These are phyloP conservation scores for Argyresthia goedartella DNA, from an alignment of 2,888 invertebrate species.

Conservation along the genomic window DNA sequence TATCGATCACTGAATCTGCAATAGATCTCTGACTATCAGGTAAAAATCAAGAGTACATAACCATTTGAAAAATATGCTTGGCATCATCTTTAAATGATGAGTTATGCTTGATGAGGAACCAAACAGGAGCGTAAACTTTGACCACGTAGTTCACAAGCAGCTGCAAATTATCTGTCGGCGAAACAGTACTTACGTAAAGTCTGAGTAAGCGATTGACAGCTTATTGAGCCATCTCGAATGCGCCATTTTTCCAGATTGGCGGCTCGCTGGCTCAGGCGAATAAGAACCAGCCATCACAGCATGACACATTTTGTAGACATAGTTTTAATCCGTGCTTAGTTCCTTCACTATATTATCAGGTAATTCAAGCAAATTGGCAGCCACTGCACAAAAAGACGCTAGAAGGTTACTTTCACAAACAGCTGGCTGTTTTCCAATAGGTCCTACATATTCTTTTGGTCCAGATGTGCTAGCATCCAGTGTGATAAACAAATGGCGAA, in stretches of 20 bases:
- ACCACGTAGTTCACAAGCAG: too few species aligned
- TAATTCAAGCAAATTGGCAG: too few species aligned
- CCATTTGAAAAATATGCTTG: too few species aligned
- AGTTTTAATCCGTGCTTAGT: slow-evolving; percentile 17
- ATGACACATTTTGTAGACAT: slow-evolving; percentile 11
- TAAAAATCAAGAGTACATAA: too few species aligned
- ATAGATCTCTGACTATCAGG: too few species aligned
- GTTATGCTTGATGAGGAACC: slow-evolving; percentile 12
- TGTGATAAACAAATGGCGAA: not conserved
- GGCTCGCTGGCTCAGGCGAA: slow-evolving; percentile 10
- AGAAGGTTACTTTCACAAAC: slow-evolving; percentile 2
- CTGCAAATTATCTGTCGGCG: too few species aligned
- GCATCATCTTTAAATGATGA: too few species aligned
- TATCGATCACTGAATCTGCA: too few species aligned
- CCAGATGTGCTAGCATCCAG: not conserved
- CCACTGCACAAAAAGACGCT: slow-evolving; percentile 2
- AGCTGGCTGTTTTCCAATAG: not conserved
- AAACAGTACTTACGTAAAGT: too few species aligned
- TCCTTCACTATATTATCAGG: not conserved
- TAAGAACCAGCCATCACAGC: slow-evolving; percentile 9
- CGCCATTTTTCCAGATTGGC: slow-evolving; percentile 13
- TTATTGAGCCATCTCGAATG: too few species aligned
- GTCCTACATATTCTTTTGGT: not conserved
- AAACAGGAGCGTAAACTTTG: slow-evolving; percentile 15
- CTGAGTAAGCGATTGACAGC: too few species aligned